Percentiles rank a stretch among this genome's conserved stretches.
phyloP scores from a whole-genome alignment of 1,140 invertebrate genomes.

The Apis laboriosa region DNA sequence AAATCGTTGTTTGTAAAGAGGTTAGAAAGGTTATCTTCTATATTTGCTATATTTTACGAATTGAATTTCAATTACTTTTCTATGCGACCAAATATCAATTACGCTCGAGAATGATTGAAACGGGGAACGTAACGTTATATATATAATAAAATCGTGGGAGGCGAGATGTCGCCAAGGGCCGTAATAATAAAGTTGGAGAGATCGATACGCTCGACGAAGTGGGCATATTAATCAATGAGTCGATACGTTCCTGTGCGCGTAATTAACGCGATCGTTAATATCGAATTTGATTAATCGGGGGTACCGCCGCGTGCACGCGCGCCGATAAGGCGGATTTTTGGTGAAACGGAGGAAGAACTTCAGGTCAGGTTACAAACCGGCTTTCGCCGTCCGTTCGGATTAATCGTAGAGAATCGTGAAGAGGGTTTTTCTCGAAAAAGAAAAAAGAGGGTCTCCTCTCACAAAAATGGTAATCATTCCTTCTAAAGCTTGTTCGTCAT shows the following conservation, averaged over 20 bases:
- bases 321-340: slow-evolving; percentile 10
- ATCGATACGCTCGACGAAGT: slow-evolving; percentile 21
- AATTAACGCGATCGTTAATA: slow-evolving; percentile 42
- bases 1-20: too few species aligned
- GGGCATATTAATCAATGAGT: slow-evolving; percentile 24
- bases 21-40: too few species aligned
- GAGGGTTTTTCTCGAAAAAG: not conserved
- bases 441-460: not conserved
- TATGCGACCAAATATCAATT: too few species aligned
- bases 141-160: not conserved
- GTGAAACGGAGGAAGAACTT: not conserved
- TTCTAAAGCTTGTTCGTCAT: slow-evolving; percentile 33
- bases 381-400: slow-evolving; percentile 18
- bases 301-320: not conserved
- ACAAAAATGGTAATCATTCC: slow-evolving; percentile 28
- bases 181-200: slow-evolving; percentile 12
- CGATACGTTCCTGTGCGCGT: slow-evolving; percentile 14
- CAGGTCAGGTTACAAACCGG: not conserved
- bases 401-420: slow-evolving; percentile 27
- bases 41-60: too few species aligned
- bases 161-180: not conserved
- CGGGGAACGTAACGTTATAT: not conserved
- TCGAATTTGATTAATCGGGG: slow-evolving; percentile 33
- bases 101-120: too few species aligned
- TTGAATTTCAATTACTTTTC: too few species aligned